Conservation (phyloP, 2,888 invertebrate species). For the Pristionchus japonicus region DNA sequence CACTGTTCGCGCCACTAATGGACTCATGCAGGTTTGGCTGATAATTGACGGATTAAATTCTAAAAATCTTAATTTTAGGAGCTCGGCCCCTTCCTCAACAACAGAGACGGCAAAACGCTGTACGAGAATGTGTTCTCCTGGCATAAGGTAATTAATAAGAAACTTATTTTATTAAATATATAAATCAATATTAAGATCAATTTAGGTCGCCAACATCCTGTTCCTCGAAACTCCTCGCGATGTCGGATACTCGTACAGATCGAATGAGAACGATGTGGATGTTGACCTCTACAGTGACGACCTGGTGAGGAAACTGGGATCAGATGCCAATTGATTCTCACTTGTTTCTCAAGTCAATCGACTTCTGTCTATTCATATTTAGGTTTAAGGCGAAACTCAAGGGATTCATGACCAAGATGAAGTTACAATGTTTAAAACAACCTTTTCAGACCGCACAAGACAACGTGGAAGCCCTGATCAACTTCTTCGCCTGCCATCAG, state of each 20-base stretch:
- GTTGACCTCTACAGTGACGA: conserved; percentile 63
- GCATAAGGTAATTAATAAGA: conserved; percentile 60
- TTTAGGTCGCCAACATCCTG: conserved; percentile 76
- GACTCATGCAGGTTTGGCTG: too few species aligned
- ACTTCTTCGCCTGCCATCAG: conserved; percentile 77
- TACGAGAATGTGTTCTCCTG: conserved; percentile 62
- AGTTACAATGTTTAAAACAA: too few species aligned
- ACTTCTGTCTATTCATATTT: too few species aligned
- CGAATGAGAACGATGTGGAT: conserved; percentile 51
- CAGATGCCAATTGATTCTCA: too few species aligned
- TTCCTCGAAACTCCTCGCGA: conserved; percentile 78
- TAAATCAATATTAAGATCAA: conserved; percentile 61
- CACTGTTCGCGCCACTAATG: too few species aligned
- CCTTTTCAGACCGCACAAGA: conserved; percentile 75
- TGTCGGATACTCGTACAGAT: conserved; percentile 78
- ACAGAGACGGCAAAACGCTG: conserved; percentile 54
- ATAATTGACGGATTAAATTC: neutral
- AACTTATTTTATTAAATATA: neutral
- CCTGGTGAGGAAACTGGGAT: conserved; percentile 51
- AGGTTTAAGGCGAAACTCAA: too few species aligned
- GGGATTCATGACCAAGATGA: too few species aligned
- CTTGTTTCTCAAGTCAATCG: too few species aligned
- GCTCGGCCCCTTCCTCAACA: conserved; percentile 75
- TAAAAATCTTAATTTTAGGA: conserved; percentile 63
- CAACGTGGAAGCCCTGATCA: conserved; percentile 76